Evolutionary conservation across 2,888 invertebrate genomes (phyloP).

Genomic region (Mactromeris polynyma): DNA sequence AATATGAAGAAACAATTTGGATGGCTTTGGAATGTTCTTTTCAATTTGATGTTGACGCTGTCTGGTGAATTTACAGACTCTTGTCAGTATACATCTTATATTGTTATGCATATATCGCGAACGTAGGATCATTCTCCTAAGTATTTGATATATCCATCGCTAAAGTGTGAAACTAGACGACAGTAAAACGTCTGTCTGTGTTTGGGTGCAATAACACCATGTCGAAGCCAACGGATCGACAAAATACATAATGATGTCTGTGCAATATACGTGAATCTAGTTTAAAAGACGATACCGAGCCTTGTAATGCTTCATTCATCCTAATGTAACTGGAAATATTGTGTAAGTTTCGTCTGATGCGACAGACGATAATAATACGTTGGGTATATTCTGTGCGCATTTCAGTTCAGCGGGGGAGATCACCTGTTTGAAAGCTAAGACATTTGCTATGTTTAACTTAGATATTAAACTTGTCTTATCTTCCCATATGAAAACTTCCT

Average conservation of each 20-base stretch:
- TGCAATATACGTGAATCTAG: neutral
- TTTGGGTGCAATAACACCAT: neutral
- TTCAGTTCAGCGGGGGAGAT: slow-evolving; percentile 29
- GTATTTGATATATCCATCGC: no score
- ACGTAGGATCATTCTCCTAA: no score
- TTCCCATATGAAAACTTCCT: neutral
- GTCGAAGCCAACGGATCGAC: neutral
- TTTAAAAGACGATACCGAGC: neutral
- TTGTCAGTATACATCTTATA: no score
- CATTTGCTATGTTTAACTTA: neutral
- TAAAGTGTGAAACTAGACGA: no score
- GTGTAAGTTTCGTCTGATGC: neutral
- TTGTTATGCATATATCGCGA: no score
- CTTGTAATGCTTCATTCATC: neutral
- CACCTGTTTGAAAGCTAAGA: slow-evolving; percentile 38
- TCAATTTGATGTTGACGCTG: no score
- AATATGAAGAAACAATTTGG: no score
- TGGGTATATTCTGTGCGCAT: neutral
- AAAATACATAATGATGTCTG: neutral
- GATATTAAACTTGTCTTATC: slow-evolving; percentile 15
- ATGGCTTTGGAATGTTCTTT: no score
- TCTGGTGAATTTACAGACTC: no score
- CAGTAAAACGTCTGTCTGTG: no score
- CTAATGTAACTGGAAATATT: neutral
- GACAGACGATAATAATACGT: neutral